These are phyloP conservation scores for Scaptodrosophila lebanonensis DNA, from an alignment of 1,140 invertebrate species.

Conservation along the genomic window DNA sequence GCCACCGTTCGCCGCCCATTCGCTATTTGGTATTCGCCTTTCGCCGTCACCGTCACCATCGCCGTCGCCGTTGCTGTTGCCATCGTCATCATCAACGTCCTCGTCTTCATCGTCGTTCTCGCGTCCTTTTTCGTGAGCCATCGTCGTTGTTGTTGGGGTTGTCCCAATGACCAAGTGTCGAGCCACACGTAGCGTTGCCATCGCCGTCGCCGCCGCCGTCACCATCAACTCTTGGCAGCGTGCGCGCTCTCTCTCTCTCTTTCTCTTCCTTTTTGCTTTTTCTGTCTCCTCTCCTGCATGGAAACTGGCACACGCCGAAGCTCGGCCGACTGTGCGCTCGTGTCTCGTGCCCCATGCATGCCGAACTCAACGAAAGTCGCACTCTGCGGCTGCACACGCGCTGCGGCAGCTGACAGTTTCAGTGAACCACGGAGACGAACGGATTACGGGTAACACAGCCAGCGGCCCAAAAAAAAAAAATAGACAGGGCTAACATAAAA, in stretches of 20 bases:
- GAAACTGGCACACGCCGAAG: conserved; percentile 48
- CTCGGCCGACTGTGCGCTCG: neutral
- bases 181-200: conserved; percentile 16
- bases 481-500: neutral
- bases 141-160: too few species aligned
- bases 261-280: too few species aligned
- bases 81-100: conserved; percentile 1
- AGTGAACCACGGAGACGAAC: conserved; percentile 77
- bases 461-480: conserved; percentile 11
- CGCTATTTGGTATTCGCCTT: neutral
- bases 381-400: conserved; percentile 62
- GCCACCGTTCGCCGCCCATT: neutral
- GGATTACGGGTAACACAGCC: conserved; percentile 72
- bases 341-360: neutral
- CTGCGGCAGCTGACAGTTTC: conserved; percentile 74
- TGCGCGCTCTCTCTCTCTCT: neutral
- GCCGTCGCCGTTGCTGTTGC: conserved; percentile 4
- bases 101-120: conserved; percentile 8
- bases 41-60: neutral
- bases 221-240: too few species aligned
- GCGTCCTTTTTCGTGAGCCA: conserved; percentile 22
- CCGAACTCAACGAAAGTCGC: conserved; percentile 68
- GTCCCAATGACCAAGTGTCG: conserved; percentile 64
- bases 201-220: neutral
- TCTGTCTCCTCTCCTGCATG: conserved; percentile 1